Evolutionary conservation across 2,797 vertebrate species (phyloP).

Genomic region (Botia kubotai): DNA sequence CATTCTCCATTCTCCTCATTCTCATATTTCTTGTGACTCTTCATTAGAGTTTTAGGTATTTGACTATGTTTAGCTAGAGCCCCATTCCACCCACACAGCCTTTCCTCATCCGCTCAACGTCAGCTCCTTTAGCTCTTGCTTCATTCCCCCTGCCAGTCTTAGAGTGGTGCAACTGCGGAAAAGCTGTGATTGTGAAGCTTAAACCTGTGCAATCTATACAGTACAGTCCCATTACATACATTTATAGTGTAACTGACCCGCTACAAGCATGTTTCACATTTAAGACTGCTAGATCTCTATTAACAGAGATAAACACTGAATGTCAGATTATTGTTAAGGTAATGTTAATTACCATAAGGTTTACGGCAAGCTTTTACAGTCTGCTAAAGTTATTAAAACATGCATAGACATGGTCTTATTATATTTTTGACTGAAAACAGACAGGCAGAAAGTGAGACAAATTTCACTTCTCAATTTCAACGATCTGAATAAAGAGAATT

Average conservation of each 20-base stretch:
- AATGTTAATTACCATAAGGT: not conserved
- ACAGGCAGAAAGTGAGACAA: slow-evolving; percentile 59
- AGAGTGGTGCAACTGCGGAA: slow-evolving; percentile 57
- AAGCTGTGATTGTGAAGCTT: slow-evolving; percentile 56
- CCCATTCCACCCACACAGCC: slow-evolving; percentile 53
- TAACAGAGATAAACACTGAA: not conserved
- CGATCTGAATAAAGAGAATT: slow-evolving; percentile 57
- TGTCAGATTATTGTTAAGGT: not conserved
- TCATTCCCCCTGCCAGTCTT: slow-evolving; percentile 51
- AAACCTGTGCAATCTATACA: slow-evolving; percentile 47
- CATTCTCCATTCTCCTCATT: not conserved
- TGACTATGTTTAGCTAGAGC: slow-evolving; percentile 58
- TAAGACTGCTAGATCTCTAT: not conserved
- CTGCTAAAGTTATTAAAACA: not conserved
- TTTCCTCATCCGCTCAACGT: slow-evolving; percentile 51
- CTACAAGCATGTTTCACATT: not conserved
- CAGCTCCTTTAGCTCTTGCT: slow-evolving; percentile 57
- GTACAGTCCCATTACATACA: not conserved
- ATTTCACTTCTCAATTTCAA: slow-evolving; percentile 70
- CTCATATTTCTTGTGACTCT: slow-evolving; percentile 21
- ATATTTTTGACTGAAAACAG: slow-evolving; percentile 40
- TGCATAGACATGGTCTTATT: slow-evolving; percentile 9
- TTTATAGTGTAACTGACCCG: not conserved
- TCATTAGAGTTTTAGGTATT: slow-evolving; percentile 53
- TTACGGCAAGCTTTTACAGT: not conserved